Evolutionary conservation across 2,113 vertebrate genomes (phyloP), one percentile per base, ranked within the genome.

Genomic region (Phoxinus phoxinus): DNA sequence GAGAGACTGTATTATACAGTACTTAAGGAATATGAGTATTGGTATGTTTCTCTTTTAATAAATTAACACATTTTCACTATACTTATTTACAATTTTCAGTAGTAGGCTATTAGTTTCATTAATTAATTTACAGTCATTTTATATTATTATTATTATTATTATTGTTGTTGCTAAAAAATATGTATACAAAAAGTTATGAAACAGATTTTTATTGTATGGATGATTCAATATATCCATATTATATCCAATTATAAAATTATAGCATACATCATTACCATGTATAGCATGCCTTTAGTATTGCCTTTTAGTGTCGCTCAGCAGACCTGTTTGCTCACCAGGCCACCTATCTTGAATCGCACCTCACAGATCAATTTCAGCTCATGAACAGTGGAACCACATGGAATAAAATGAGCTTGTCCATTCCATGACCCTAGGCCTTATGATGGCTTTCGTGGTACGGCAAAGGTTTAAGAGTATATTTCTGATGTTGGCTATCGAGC

Each of bases 401-500:
- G n/a, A 74, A 48, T 15, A n/a, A 48, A 74, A 44, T 9, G 12
- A 74, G n/a, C 3, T 3, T 21, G 32, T 63, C 58, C 35, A 80
- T 44, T 25, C 21, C 19, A 65, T 67, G 25, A 56, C 74, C 48
- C 27, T 8, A 1, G 41, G 61, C n/a, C 41, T 67, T 9, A 13
- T 1, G n/a, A 13, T 37, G 58, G 37, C 41, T 81, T 81, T 51
- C 21, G 37, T 21, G 37, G 37, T 46, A 21, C 0, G 2, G 10
- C 7, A 65, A 67, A 69, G 84, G 88, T 81, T 89, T 91, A 85
- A 88, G 75, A 90, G 78, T 44, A 13, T 83, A 82, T 81, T 89
- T 73, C 17, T 87, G 61, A 65, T 12, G 51, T 73, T 69, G 58
- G 46, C 48, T 46, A 67, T 19, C 17, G 30, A 77, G 75, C 19